Evolutionary conservation across 2,797 vertebrate species (phyloP), one percentile per base, ranked within the genome.

Genomic region (Hyperoplus immaculatus): DNA sequence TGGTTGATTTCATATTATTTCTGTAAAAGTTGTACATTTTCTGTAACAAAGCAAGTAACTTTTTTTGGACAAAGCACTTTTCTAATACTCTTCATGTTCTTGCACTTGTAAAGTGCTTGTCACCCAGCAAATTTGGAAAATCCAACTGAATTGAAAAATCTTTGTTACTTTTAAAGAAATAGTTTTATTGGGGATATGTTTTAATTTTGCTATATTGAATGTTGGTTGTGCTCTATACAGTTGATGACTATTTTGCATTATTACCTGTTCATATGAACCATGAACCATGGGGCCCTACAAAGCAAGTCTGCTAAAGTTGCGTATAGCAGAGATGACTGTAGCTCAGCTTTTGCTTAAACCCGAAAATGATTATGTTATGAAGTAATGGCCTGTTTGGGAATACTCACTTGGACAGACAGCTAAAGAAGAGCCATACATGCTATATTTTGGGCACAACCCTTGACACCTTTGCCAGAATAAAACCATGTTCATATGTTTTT

Each of bases 21-120:
- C 63, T 89, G 78, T 88, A 82, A 76, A 88, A 78, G 75, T 73
- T 92, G 86, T 90, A 90, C 43, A 91, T 91, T 80, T 83, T 87
- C 78, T 92, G 86, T 92, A 86, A 82, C 76, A 88, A 88, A 86
- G 86, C 77, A 80, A 81, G 50, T 86, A 55, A 86, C 67, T 84
- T 88, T 65, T 90, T 69, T 87, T 87, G 87, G 67, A 91, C 69
- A 72, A 87, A 85, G 88, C 89, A 91, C 89, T 90, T 93, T 92
- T 88, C 82, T 75, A 51, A 84, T 86, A 76, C 53, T 78, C 51
- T 43, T 83, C 83, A 80, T 91, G 75, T 85, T 79, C 78, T 84
- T 83, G 84, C 79, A 91, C 68, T 89, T 87, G 80, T 83, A 84
- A 80, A 85, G 74, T 39, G 36, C 69, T 91, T 72, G 74, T 89